Evolutionary conservation across 2,113 vertebrate genomes (phyloP).

Genomic region (Ciconia maguari): DNA sequence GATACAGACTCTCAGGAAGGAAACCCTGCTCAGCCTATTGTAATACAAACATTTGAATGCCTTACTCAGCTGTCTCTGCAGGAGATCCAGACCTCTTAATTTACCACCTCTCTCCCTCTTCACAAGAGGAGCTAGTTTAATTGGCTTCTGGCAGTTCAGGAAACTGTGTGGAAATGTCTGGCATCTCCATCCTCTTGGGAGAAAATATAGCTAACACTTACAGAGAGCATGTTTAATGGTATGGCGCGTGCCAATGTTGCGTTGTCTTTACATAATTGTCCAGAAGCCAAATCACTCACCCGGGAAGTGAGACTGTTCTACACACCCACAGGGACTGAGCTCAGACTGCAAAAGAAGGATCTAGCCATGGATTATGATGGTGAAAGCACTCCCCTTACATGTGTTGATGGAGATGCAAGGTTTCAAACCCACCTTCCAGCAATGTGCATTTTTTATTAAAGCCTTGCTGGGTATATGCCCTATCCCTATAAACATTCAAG

Average conservation of each 20-base stretch:
- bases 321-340: background rate
- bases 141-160: background rate
- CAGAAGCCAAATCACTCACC: background rate
- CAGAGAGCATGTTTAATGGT: background rate
- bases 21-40: background rate
- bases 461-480: background rate
- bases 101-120: background rate
- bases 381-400: background rate
- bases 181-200: background rate
- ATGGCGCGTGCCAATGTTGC: fast-evolving
- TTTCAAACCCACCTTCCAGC: background rate
- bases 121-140: background rate
- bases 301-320: background rate
- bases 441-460: background rate
- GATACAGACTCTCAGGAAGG: background rate
- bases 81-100: background rate
- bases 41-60: background rate
- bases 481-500: background rate
- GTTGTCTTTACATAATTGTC: background rate
- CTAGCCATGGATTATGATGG: background rate
- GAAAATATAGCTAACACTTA: background rate
- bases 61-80: background rate
- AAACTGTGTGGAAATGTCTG: background rate
- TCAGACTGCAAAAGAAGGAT: background rate
- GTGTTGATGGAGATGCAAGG: background rate